Evolutionary conservation across 1,140 invertebrate genomes (phyloP).

Genomic region (Drosophila bocqueti): DNA sequence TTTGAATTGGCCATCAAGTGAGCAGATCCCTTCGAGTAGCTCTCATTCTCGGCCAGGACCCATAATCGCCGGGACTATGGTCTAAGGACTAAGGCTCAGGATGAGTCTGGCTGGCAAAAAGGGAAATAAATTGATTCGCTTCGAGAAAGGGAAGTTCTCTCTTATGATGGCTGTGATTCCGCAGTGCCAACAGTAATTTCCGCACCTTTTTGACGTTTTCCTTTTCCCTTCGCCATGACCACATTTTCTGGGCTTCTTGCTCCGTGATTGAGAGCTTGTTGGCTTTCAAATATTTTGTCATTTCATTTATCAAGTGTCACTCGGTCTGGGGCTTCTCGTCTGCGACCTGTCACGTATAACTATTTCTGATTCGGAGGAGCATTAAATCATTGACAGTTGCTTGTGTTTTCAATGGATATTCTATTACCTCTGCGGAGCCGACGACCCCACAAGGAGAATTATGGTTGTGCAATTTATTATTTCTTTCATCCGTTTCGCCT

Average conservation of each 20-base stretch:
- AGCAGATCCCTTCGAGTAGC: slow-evolving; percentile 31
- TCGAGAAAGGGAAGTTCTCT: slow-evolving; percentile 16
- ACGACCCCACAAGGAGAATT: slow-evolving; percentile 34
- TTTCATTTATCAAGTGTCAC: slow-evolving; percentile 72
- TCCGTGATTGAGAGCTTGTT: slow-evolving; percentile 41
- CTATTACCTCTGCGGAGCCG: slow-evolving; percentile 45
- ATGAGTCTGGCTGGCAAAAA: slow-evolving; percentile 10
- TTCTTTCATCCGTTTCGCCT: slow-evolving; percentile 11
- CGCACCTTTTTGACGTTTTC: slow-evolving; percentile 41
- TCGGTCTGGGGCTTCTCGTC: slow-evolving; percentile 15
- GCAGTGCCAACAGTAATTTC: slow-evolving; percentile 35
- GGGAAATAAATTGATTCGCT: slow-evolving; percentile 39
- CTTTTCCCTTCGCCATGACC: slow-evolving; percentile 3
- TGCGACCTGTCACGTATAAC: slow-evolving; percentile 52
- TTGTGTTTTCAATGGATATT: slow-evolving; percentile 75
- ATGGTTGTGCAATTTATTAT: slow-evolving; percentile 69
- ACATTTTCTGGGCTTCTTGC: slow-evolving; percentile 1
- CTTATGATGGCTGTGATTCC: slow-evolving; percentile 24
- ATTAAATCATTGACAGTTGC: slow-evolving; percentile 79
- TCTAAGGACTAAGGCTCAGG: neutral
- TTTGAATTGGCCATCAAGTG: slow-evolving; percentile 36
- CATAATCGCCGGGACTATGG: slow-evolving; percentile 29
- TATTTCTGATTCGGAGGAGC: slow-evolving; percentile 60
- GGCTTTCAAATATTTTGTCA: slow-evolving; percentile 56
- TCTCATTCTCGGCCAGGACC: slow-evolving; percentile 6